Base-by-base conservation (phyloP, 2,797 vertebrate species). In the Eupleurogrammus muticus region DNA sequence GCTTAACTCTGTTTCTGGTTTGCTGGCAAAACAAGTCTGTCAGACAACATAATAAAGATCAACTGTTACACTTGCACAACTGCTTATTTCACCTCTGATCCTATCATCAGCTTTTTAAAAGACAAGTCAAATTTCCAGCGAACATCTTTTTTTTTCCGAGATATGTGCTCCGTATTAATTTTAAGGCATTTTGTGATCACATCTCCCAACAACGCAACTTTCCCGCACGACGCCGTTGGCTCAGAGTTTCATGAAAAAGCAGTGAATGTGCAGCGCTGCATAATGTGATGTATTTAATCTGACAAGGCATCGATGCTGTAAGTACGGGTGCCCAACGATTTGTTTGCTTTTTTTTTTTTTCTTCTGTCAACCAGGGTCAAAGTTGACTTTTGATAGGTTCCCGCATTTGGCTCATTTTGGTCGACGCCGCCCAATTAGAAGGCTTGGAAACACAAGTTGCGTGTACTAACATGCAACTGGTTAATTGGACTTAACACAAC, bases 401-500 rank as follows among this genome's bases (percentile, higher is more conserved):
- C 66, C 54, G 40, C 59, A 72, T 84, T 80, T 35, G 77, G 57
- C 70, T 88, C 77, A 77, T 81, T 86, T 73, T 38, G 59, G 47
- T 36, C 6, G 35, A 14, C 36, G 14, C 67, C 52, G 75, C 36
- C 89, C 85, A 89, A 87, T 87, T 87, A 90, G 70, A n/a, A 40
- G 54, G 58, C 58, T 60, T 47, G 76, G 81, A 83, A 87, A 82
- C 81, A 87, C 70, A 71, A 82, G 63, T 85, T 77, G 77, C 79
- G 66, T 71, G 66, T 62, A 66, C 68, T 84, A 70, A 44, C 61
- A 70, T 40, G 79, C 52, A 66, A 70, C 74, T 77, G 42, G 77
- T 81, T 87, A 84, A 87, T 87, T 89, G 81, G 85, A 77, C 51
- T n/a, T n/a, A n/a, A n/a, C n/a, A n/a, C 68, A 76, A 70, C 62